A percentile compares a stretch with the other conserved stretches of the same genome.
Conservation (phyloP, 2,113 vertebrate species). For the Istiophorus platypterus region DNA sequence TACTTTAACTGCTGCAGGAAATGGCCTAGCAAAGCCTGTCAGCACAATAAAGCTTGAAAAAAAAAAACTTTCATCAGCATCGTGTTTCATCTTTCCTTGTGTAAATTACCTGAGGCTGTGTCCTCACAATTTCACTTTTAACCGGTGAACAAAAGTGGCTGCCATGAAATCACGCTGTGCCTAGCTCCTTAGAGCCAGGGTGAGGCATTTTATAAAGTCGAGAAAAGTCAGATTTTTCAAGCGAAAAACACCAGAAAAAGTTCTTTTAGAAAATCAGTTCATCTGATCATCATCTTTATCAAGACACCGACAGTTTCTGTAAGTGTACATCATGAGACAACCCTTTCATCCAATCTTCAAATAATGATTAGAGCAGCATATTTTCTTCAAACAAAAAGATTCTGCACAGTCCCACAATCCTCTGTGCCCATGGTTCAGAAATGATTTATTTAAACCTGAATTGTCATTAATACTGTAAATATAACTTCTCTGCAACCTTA, state of each 20-base stretch:
- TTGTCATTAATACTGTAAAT: neutral
- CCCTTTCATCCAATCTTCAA: neutral
- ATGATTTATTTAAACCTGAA: neutral
- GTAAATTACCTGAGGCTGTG: conserved; percentile 47
- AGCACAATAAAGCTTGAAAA: conserved; percentile 7
- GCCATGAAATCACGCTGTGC: conserved; percentile 17
- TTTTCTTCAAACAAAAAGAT: neutral
- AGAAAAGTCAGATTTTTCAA: conserved; percentile 15
- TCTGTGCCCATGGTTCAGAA: neutral
- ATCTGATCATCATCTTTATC: neutral
- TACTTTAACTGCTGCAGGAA: too few relatives aligned
- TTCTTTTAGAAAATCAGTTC: conserved; percentile 1
- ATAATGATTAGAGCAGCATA: conserved; percentile 8
- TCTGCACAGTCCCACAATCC: neutral
- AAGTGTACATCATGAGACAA: neutral
- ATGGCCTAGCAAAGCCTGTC: neutral
- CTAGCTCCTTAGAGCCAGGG: conserved; percentile 11
- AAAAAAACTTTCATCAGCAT: conserved; percentile 31
- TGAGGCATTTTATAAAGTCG: neutral
- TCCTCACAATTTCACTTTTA: conserved; percentile 37
- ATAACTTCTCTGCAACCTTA: neutral
- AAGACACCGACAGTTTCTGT: neutral
- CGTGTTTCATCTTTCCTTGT: conserved; percentile 40
- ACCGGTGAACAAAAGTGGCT: conserved; percentile 16
- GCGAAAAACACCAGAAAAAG: neutral